These are phyloP conservation scores for Drosophila athabasca DNA, from an alignment of 1,140 invertebrate genomes.

Conservation along the genomic window DNA sequence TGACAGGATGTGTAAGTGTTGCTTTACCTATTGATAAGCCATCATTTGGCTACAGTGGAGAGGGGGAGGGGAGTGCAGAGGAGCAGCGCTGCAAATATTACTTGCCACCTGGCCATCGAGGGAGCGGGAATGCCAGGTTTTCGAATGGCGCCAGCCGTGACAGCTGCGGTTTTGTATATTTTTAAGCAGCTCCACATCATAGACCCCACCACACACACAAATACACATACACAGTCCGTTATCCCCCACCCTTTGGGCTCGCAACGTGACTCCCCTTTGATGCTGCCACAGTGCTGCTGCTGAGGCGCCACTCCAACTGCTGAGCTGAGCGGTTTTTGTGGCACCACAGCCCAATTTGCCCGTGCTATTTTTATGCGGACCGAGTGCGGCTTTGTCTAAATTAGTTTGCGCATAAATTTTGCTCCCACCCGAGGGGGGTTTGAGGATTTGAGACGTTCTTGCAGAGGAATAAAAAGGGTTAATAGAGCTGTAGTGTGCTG, in stretches of 20 bases:
- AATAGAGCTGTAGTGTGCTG: too few species aligned
- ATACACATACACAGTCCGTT: conserved; percentile 40
- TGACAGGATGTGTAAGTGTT: conserved; percentile 54
- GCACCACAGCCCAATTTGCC: conserved; percentile 40
- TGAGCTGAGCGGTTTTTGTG: conserved; percentile 23
- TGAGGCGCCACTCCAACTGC: conserved; percentile 31
- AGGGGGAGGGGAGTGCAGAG: too few species aligned
- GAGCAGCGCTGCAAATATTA: too few species aligned
- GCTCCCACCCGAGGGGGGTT: conserved; percentile 29
- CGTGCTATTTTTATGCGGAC: conserved; percentile 66
- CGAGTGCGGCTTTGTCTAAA: conserved; percentile 54
- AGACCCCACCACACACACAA: too few species aligned
- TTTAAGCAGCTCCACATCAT: conserved; percentile 34
- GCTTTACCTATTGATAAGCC: conserved; percentile 51
- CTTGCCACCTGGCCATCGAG: too few species aligned
- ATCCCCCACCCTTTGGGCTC: conserved; percentile 47
- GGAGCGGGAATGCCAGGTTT: too few species aligned
- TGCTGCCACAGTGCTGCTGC: conserved; percentile 18
- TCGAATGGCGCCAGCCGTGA: conserved; percentile 6
- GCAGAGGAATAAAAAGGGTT: neutral
- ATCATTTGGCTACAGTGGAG: conserved; percentile 1
- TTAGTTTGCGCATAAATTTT: conserved; percentile 76
- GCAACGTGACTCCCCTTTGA: conserved; percentile 52
- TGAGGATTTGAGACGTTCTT: conserved; percentile 33
- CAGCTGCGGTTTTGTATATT: conserved; percentile 45